A percentile compares a stretch with the other conserved stretches of the same genome.
Conservation (phyloP, 2,888 invertebrate genomes). For the Tridacna gigas region DNA sequence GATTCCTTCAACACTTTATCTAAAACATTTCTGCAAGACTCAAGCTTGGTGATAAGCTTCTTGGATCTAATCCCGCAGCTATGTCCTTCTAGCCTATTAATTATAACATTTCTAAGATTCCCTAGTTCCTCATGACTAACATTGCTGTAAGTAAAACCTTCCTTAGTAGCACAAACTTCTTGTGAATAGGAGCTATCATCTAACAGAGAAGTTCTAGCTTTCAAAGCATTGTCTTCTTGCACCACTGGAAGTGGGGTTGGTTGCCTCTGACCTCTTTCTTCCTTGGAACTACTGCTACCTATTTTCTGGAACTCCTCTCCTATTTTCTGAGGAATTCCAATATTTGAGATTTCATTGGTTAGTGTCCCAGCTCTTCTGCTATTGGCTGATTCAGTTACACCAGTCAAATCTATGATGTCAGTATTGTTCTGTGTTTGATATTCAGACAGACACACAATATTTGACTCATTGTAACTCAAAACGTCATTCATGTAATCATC, state of each 20-base stretch:
- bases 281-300: not conserved
- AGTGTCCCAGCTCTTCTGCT: too few relatives aligned
- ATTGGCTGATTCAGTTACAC: too few relatives aligned
- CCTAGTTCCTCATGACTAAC: not conserved
- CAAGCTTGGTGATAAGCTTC: not conserved
- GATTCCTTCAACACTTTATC: not conserved
- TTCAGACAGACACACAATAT: not conserved
- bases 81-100: not conserved
- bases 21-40: not conserved
- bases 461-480: not conserved
- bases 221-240: too few relatives aligned
- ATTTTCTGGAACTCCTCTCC: too few relatives aligned
- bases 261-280: not conserved
- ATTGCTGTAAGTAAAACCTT: not conserved
- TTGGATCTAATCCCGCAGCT: not conserved
- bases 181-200: too few relatives aligned
- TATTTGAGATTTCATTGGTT: too few relatives aligned
- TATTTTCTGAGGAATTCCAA: too few relatives aligned
- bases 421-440: not conserved
- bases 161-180: not conserved
- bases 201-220: too few relatives aligned
- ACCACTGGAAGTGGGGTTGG: too few relatives aligned
- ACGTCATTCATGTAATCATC: conserved; percentile 3
- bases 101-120: not conserved
- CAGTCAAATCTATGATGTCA: conserved; percentile 3